A percentile compares a stretch with the other conserved stretches of the same genome.
Evolutionary conservation across 64 coral and sea anemone genomes (phyloP).

Genomic region (Anthopleura sola): DNA sequence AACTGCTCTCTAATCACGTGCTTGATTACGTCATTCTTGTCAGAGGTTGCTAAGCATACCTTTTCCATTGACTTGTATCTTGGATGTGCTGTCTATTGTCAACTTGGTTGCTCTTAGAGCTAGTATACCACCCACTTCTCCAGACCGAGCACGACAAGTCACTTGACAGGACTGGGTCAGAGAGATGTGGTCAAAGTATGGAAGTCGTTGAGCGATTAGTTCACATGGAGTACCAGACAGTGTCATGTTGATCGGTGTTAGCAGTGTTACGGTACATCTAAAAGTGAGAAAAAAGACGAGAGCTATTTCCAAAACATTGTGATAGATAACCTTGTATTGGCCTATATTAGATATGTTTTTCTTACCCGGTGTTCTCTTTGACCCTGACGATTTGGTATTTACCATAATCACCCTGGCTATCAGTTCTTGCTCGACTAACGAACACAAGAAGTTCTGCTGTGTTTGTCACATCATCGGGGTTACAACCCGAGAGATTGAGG

Average conservation of each 20-base stretch:
- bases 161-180: background rate
- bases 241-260: background rate
- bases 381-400: constrained; percentile 44
- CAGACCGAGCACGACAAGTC: too few species aligned
- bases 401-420: constrained; percentile 1
- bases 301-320: too few species aligned
- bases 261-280: constrained; percentile 30
- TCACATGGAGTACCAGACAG: background rate
- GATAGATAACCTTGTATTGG: too few species aligned
- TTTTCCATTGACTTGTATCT: constrained; percentile 45
- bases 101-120: constrained; percentile 34
- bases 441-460: constrained; percentile 38
- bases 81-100: constrained; percentile 56
- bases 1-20: background rate
- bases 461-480: background rate
- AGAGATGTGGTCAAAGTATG: constrained; percentile 34
- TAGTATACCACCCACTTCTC: constrained; percentile 40
- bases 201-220: constrained; percentile 39
- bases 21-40: background rate
- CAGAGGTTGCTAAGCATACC: constrained; percentile 1
- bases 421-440: constrained; percentile 1
- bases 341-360: background rate
- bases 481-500: constrained; percentile 13
- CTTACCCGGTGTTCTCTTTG: constrained; percentile 10
- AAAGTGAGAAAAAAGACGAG: background rate